These are phyloP conservation scores for Ommatoiulus sabulosus DNA, from an alignment of 2,888 invertebrate species.

Conservation along the genomic window DNA sequence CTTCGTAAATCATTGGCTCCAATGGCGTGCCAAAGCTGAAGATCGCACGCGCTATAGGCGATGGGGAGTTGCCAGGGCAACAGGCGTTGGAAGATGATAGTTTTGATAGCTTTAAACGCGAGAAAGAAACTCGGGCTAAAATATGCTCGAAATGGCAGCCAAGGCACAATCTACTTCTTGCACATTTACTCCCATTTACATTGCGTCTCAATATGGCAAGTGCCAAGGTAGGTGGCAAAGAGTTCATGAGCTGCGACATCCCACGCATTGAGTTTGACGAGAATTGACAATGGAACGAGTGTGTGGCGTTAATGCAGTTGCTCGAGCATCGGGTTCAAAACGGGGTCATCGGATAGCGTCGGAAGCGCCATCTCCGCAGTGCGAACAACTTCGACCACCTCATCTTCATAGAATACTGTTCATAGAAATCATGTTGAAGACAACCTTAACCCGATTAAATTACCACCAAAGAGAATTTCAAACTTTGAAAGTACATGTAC, in stretches of 20 bases:
- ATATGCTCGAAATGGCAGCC: not conserved
- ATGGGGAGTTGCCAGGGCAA: not conserved
- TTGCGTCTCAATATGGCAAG: not conserved
- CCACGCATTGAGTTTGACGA: not conserved
- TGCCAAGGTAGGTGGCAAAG: not conserved
- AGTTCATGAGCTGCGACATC: slow-evolving; percentile 15
- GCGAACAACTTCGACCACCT: not conserved
- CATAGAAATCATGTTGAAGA: not conserved
- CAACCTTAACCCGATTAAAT: too few species aligned
- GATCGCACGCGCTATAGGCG: not conserved
- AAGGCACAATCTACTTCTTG: not conserved
- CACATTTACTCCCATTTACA: not conserved
- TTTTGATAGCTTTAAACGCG: slow-evolving; percentile 17
- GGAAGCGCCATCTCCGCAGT: not conserved
- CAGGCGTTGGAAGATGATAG: not conserved
- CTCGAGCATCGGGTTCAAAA: not conserved
- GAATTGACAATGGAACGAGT: not conserved
- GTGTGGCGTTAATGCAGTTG: not conserved
- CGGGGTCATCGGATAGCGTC: not conserved
- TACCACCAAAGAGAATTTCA: too few species aligned
- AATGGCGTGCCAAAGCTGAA: not conserved
- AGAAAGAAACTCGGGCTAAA: not conserved
- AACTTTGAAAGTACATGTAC: too few species aligned
- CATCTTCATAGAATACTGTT: not conserved
- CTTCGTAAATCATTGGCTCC: not conserved